These are phyloP conservation scores for Mya arenaria DNA, from an alignment of 1,140 invertebrate species.

Conservation along the genomic window DNA sequence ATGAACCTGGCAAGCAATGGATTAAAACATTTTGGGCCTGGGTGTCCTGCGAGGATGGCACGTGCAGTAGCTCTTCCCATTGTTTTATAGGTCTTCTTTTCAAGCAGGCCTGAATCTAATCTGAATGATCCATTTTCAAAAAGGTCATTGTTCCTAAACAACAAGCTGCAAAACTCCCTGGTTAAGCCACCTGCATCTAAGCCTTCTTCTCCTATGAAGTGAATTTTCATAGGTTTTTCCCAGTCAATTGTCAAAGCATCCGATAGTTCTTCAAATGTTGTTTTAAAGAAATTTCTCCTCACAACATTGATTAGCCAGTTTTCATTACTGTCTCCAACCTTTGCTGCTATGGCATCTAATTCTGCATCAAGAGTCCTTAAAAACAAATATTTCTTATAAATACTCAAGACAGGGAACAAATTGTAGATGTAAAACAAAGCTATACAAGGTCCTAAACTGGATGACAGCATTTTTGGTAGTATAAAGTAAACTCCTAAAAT, in stretches of 20 bases:
- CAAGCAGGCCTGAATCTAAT: slow-evolving; percentile 9
- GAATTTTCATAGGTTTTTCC: slow-evolving; percentile 13
- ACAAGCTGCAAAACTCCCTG: slow-evolving; percentile 26
- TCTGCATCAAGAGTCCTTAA: slow-evolving; percentile 22
- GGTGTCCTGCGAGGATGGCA: slow-evolving; percentile 26
- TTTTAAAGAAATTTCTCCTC: slow-evolving; percentile 26
- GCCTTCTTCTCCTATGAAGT: slow-evolving; percentile 31
- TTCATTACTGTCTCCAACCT: slow-evolving; percentile 30
- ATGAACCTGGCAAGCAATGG: slow-evolving; percentile 18
- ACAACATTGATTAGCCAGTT: slow-evolving; percentile 26
- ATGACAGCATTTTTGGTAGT: too few relatives aligned
- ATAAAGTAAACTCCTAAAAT: too few relatives aligned
- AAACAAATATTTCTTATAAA: too few relatives aligned
- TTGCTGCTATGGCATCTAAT: slow-evolving; percentile 12
- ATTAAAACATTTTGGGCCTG: slow-evolving; percentile 28
- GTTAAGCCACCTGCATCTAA: slow-evolving; percentile 20
- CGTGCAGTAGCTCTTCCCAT: slow-evolving; percentile 23
- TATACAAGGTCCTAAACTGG: too few relatives aligned
- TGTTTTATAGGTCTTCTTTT: slow-evolving; percentile 21
- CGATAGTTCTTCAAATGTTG: slow-evolving; percentile 15
- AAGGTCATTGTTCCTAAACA: slow-evolving; percentile 29
- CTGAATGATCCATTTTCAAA: slow-evolving; percentile 12
- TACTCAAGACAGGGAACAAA: too few relatives aligned
- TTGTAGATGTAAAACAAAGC: too few relatives aligned
- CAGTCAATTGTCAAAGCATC: slow-evolving; percentile 24